Evolutionary conservation across 2,797 vertebrate genomes (phyloP), one percentile per base, ranked within the genome.

Genomic region (Lacerta bilineata): DNA sequence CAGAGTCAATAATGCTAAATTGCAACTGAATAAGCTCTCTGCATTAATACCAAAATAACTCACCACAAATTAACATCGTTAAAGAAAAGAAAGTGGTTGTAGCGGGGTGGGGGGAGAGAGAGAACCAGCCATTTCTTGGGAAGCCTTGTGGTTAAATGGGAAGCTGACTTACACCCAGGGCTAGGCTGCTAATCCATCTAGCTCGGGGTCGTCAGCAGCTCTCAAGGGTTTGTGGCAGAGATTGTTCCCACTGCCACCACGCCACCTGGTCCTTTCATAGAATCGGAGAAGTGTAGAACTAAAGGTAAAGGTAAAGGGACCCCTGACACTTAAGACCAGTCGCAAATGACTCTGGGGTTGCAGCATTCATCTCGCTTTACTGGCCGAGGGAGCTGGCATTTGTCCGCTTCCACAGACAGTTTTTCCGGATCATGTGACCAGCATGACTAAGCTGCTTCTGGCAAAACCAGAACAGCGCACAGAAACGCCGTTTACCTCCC

Each of bases 41-140:
- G 43, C 81, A 89, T 93, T 93, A 91, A 95, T 94, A 83, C 39
- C 39, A 29, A 92, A 95, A 93, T 92, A 93, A 95, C 92, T 93
- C 64, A 92, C 84, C 85, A 72, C 39, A 91, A 83, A 93, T 71
- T 4, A 95, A 74, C 61, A 87, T 85, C 3, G 88, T 87, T 91
- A 85, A 72, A 80, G 76, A 23, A 59, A 50, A 75, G 36, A 4
- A 8, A 1, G 7, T 3, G 3, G 0, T 20, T 15, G 71, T 1
- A 23, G 33, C 9, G 17, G 17, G 1, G 46, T 6, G 69, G 0
- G 10, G 4, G 33, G 1, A 7, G 1, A 33, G n/a, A 11, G 1
- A 6, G 43, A 43, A 84, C 6, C 59, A 3, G 0, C 89, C 13
- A 89, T 91, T 93, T 86, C 75, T 91, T 91, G 25, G 76, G 91